Evolutionary conservation across 2,888 invertebrate genomes (phyloP), one percentile per base, ranked within the genome.

Genomic region (Slavum lentiscoides): DNA sequence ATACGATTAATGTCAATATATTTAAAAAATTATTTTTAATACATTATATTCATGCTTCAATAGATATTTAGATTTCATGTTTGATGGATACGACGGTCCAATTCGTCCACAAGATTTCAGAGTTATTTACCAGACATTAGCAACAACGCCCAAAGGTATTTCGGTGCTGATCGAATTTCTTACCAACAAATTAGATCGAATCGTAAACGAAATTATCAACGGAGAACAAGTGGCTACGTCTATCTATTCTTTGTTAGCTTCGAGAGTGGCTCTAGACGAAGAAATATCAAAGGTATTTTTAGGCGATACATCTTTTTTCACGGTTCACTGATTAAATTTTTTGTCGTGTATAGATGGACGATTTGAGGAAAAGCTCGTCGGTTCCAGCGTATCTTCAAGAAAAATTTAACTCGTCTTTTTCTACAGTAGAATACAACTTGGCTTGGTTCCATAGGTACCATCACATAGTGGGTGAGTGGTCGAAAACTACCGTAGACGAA

Each of bases 101-200:
- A 80, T 80, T 43, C 66, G 39, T 19, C 80, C 69, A 1, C 80
- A 80, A 80, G 80, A 80, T 9, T 80, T 80, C 30, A 17, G 23
- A 58, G 62, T 80, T 0, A 66, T 80, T 39, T 80, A 80, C 5
- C 53, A 19, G 7, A 62, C 80, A 17, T 30, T 80, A 15, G 80
- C 64, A 8, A 6, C 39, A 6, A 23, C 64, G 0, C 64, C 53
- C 0, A n/a, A 43, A n/a, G 80, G 80, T 0, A 55, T 80, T n/a
- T 5, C n/a, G 19, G 80, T 43, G 30, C 17, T 80, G n/a, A 66
- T 72, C 23, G 72, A 80, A 9, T 80, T 80, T 39, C 21, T 80
- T n/a, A 72, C 80, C 2, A 58, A 19, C 17, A 80, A 80, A 70
- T 21, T 64, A 5, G 64, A 72, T 13, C 30, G 62, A 9, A 64